Percentiles rank a stretch among this genome's conserved stretches.
Conservation (phyloP, 1,140 invertebrate genomes). For the Epicauta chinensis region DNA sequence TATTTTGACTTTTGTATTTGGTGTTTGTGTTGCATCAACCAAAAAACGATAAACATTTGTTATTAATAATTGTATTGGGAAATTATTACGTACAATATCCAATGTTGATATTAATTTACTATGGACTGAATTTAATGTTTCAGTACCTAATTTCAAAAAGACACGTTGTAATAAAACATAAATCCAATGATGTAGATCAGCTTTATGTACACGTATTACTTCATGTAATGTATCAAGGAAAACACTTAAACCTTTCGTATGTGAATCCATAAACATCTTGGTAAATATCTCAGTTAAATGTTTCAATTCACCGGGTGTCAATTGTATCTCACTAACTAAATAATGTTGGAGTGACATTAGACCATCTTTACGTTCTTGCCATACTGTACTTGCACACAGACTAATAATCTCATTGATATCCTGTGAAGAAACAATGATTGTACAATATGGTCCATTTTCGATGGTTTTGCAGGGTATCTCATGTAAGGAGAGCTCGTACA, state of each 20-base stretch:
- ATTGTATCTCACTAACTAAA: constrained; percentile 61
- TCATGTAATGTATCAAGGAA: constrained; percentile 90
- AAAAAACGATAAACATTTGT: constrained; percentile 63
- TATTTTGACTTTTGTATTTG: constrained; percentile 74
- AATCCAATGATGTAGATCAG: constrained; percentile 85
- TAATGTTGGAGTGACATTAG: constrained; percentile 73
- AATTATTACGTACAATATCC: constrained; percentile 74
- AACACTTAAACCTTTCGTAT: constrained; percentile 90
- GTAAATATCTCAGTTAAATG: constrained; percentile 86
- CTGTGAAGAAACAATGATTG: constrained; percentile 41
- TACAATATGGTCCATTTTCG: no score
- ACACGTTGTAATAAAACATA: constrained; percentile 73
- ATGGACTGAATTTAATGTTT: constrained; percentile 84
- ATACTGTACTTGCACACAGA: constrained; percentile 79
- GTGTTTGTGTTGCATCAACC: constrained; percentile 84
- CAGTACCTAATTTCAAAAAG: constrained; percentile 83
- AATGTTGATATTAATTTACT: constrained; percentile 82
- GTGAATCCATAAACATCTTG: constrained; percentile 96
- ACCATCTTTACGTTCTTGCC: constrained; percentile 90
- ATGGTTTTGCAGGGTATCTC: no score
- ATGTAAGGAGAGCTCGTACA: no score
- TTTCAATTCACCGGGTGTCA: constrained; percentile 66
- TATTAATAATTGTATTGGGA: constrained; percentile 54
- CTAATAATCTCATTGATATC: constrained; percentile 86
- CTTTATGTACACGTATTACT: constrained; percentile 78